These are phyloP conservation scores for Acropternis orthonyx DNA, from an alignment of 2,797 vertebrate species.

Conservation along the genomic window DNA sequence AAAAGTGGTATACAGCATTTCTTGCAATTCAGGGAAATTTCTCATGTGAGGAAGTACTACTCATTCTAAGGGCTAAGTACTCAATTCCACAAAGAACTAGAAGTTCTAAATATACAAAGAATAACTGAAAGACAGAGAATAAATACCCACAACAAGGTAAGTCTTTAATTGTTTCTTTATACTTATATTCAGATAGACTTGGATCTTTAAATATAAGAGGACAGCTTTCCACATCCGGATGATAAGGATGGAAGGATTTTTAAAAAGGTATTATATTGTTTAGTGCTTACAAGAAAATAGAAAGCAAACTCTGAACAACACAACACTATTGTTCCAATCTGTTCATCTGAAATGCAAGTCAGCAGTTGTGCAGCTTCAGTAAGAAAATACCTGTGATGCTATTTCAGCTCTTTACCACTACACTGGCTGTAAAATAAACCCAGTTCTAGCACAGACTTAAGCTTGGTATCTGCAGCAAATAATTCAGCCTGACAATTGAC, in stretches of 20 bases:
- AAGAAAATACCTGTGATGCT: background rate
- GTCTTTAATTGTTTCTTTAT: background rate
- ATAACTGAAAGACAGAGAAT: background rate
- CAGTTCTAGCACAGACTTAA: background rate
- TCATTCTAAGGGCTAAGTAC: background rate
- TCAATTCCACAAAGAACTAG: background rate
- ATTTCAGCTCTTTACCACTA: background rate
- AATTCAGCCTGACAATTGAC: background rate
- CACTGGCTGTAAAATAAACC: background rate
- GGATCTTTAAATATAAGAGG: background rate
- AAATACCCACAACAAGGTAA: background rate
- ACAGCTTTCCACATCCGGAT: background rate
- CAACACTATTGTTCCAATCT: background rate
- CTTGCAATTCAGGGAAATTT: background rate
- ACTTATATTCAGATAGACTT: background rate
- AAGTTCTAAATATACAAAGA: background rate
- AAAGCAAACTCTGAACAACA: conserved; percentile 17
- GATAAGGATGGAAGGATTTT: background rate
- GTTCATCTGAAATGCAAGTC: background rate
- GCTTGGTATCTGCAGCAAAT: background rate
- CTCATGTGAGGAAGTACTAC: background rate
- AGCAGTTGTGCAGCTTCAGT: background rate
- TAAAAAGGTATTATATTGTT: background rate
- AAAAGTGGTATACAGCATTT: background rate
- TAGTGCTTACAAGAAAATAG: background rate